Percentiles rank a stretch among this genome's conserved stretches.
Evolutionary conservation across 2,888 invertebrate species (phyloP).

Genomic region (Drosophila maculinotata): DNA sequence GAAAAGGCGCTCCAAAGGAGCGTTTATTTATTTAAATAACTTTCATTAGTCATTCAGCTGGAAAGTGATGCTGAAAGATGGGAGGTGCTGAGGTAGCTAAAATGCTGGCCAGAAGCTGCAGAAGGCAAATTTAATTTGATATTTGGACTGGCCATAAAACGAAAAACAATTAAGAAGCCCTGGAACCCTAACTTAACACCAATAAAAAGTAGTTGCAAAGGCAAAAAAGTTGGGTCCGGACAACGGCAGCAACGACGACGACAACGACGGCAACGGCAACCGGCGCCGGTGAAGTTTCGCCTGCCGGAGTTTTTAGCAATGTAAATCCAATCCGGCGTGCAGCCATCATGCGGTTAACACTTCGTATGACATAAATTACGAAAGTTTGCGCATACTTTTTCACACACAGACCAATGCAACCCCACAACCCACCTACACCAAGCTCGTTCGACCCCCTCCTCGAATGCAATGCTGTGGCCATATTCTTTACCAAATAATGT

Average conservation of each 20-base stretch:
- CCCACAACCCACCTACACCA: not conserved
- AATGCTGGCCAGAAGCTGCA: constrained; percentile 26
- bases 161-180: constrained; percentile 72
- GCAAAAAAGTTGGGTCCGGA: constrained; percentile 38
- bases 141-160: constrained; percentile 58
- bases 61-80: not conserved
- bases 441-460: not conserved
- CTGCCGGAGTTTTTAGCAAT: constrained; percentile 71
- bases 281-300: constrained; percentile 60
- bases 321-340: constrained; percentile 81
- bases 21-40: constrained; percentile 78
- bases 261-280: too few species aligned
- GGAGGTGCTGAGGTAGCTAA: constrained; percentile 8
- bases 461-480: constrained; percentile 63
- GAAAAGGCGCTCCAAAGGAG: constrained; percentile 71
- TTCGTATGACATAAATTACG: constrained; percentile 82
- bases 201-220: constrained; percentile 67
- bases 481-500: constrained; percentile 72
- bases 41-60: constrained; percentile 72
- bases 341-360: constrained; percentile 82
- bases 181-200: constrained; percentile 59
- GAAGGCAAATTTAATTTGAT: constrained; percentile 67
- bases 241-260: constrained; percentile 19
- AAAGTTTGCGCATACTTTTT: constrained; percentile 81
- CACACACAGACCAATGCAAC: constrained; percentile 60